Evolutionary conservation across 2,888 invertebrate genomes (phyloP).

Genomic region (Drosophila algonquin): DNA sequence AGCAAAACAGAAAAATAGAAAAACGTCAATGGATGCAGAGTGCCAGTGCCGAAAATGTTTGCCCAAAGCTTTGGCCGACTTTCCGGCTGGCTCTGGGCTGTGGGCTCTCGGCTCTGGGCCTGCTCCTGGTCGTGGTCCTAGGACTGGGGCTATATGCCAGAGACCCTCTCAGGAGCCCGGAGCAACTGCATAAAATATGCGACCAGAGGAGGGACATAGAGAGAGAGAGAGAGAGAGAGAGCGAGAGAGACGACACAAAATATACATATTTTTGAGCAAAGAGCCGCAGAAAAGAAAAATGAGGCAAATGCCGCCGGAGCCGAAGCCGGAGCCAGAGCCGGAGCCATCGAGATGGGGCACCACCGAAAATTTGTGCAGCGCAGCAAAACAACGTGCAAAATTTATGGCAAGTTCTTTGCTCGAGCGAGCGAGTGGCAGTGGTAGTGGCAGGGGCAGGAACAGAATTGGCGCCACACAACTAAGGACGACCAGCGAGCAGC

Average conservation of each 20-base stretch:
- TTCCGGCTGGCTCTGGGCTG: conserved; percentile 9
- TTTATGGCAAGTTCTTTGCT: conserved; percentile 67
- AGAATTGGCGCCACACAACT: conserved; percentile 49
- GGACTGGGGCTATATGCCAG: not conserved
- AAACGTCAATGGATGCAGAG: conserved; percentile 21
- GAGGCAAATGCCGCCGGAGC: conserved; percentile 25
- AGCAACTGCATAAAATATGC: conserved; percentile 63
- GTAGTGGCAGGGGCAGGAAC: conserved; percentile 47
- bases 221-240: not conserved
- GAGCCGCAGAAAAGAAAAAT: conserved; percentile 29
- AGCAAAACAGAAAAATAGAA: too few species aligned
- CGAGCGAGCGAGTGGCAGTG: not conserved
- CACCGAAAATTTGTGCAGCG: conserved; percentile 41
- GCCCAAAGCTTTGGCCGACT: conserved; percentile 40
- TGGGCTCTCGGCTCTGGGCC: too few species aligned
- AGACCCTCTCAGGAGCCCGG: conserved; percentile 10
- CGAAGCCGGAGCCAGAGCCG: not conserved
- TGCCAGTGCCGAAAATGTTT: conserved; percentile 4
- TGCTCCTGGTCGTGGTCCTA: conserved; percentile 8
- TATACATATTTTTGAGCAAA: conserved; percentile 47
- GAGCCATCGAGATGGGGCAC: conserved; percentile 29
- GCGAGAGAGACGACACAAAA: conserved; percentile 7
- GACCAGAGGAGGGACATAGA: conserved; percentile 24
- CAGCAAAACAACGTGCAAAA: conserved; percentile 70
- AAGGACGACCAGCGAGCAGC: not conserved